phyloP scores from a whole-genome alignment of 2,113 vertebrate genomes.

The Passer montanus region DNA sequence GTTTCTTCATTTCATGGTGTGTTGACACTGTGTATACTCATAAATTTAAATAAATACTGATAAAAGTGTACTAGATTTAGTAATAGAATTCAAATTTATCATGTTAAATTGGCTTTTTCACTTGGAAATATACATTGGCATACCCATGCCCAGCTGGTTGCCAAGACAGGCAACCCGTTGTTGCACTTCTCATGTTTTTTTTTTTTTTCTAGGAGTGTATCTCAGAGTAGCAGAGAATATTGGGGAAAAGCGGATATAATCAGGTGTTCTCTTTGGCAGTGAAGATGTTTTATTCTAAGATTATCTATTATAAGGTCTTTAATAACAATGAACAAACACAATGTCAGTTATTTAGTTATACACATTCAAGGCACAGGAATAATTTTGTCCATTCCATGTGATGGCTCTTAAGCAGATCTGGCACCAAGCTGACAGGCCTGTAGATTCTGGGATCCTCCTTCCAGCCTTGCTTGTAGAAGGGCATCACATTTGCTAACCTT shows the following conservation, averaged over 20 bases:
- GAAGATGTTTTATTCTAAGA: background rate
- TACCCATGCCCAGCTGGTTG: background rate
- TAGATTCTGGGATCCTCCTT: background rate
- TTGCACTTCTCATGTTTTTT: background rate
- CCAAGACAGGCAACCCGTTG: background rate
- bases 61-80: background rate
- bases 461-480: background rate
- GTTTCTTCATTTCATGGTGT: constrained; percentile 48
- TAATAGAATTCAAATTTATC: background rate
- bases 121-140: background rate
- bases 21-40: background rate
- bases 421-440: background rate
- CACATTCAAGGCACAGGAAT: background rate
- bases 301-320: background rate
- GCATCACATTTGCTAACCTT: background rate
- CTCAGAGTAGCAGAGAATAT: background rate
- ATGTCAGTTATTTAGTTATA: background rate
- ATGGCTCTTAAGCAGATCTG: background rate
- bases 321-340: background rate
- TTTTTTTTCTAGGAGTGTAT: background rate
- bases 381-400: background rate
- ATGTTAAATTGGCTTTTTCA: background rate
- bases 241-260: background rate
- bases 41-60: constrained; percentile 38
- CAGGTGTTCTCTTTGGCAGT: background rate